These are phyloP conservation scores for Drosophila azteca DNA, from an alignment of 1,140 invertebrate species.

Conservation along the genomic window DNA sequence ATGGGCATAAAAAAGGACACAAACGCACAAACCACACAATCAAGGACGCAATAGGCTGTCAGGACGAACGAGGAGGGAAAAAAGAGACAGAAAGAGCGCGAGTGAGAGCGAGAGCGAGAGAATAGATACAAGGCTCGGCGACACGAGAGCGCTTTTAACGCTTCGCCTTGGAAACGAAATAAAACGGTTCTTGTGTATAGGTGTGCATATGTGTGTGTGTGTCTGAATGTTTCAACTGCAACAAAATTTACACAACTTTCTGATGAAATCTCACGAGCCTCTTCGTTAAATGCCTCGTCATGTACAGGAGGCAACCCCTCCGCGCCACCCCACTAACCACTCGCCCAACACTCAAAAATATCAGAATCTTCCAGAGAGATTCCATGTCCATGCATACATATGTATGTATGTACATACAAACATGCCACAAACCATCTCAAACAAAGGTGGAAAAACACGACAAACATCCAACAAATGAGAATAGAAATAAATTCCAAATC, in stretches of 20 bases:
- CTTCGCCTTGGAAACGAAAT: conserved; percentile 73
- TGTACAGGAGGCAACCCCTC: conserved; percentile 9
- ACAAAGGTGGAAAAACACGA: conserved; percentile 6
- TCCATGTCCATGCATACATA: too few relatives aligned
- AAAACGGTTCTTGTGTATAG: conserved; percentile 51
- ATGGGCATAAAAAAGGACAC: conserved; percentile 60
- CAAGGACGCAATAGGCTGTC: conserved; percentile 42
- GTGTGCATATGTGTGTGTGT: conserved; percentile 16
- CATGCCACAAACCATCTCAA: conserved; percentile 39
- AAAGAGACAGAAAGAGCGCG: too few relatives aligned
- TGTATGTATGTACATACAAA: not conserved
- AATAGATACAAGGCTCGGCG: conserved; percentile 17
- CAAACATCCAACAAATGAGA: conserved; percentile 39
- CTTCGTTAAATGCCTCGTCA: conserved; percentile 46
- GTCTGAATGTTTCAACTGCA: conserved; percentile 54
- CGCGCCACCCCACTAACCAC: not conserved
- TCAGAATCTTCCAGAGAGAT: conserved; percentile 14
- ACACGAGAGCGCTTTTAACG: conserved; percentile 53
- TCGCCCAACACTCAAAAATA: conserved; percentile 38
- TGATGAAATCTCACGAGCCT: conserved; percentile 73
- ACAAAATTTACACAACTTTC: conserved; percentile 69
- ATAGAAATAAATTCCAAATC: conserved; percentile 64
- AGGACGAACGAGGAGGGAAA: conserved; percentile 30
- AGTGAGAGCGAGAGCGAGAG: conserved; percentile 7
- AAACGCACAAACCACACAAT: conserved; percentile 24